Evolutionary conservation across 2,797 vertebrate species (phyloP), one percentile per base, ranked within the genome.

Genomic region (Acridotheres tristis): DNA sequence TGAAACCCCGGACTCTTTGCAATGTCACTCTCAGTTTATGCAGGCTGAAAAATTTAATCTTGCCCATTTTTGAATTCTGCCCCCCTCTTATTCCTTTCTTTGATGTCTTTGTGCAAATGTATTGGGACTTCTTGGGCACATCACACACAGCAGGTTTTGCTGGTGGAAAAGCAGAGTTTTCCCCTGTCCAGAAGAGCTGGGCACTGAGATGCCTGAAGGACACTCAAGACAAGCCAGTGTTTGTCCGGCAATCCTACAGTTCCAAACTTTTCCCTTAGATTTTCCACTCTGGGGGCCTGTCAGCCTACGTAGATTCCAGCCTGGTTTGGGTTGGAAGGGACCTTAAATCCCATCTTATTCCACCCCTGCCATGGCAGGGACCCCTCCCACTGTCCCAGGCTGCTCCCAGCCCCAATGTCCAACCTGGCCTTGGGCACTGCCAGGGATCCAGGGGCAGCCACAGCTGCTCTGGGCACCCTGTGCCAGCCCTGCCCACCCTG

Each of bases 11-110:
- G 74, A 68, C 63, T 32, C 30, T 79, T 29, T 63, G 26, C 75
- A 80, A 62, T 75, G 75, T 72, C 81, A 80, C 20, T 68, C 65
- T 89, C 87, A 72, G 43, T 90, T 82, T 79, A 40, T 57, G n/a
- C 58, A 85, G 65, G 53, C 26, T 93, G 48, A 88, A 47, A 71
- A 50, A 61, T 40, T 65, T 21, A 40, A 55, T 90, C 50, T 72
- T 55, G n/a, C 34, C 55, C 8, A 1, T 84, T 86, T 55, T 73
- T 72, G 42, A 78, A 48, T 88, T 57, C 13, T 45, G 6, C 8
- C 3, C 3, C 15, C 13, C 10, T 25, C 53, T 82, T 58, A 22
- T 50, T 45, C 59, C 20, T 82, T 50, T 48, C 43, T 90, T 83
- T 65, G 61, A 54, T 77, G 68, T 15, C 22, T 94, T 68, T 72